Base-by-base conservation (phyloP, 2,888 invertebrate species). In the Falcaria lacertinaria region DNA sequence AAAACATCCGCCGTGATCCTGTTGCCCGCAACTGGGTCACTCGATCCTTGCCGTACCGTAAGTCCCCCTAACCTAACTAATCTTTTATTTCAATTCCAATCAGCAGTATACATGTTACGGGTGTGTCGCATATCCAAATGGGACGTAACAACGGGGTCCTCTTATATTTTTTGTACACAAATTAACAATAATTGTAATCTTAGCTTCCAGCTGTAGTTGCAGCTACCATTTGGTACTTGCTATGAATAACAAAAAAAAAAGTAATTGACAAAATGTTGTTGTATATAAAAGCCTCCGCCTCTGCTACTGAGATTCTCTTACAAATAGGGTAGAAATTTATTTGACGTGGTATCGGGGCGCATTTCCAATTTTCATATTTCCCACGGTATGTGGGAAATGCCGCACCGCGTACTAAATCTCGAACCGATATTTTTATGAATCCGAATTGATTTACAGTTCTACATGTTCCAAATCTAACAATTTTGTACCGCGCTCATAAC, bases 321-420 rank as follows among this genome's bases (percentile, higher is more conserved):
- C 79, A 81, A 84, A 83, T 81, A 78, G 74, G 76, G 70, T 57
- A 57, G 69, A 74, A 78, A 84, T 84, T 81, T 84, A 85, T 84
- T 74, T 71, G 72, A 61, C 70, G 65, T 65, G 65, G 67, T 72
- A 74, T 71, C 72, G 70, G 56, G 65, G 58, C 60, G 63, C 67
- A 66, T 81, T 83, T 81, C 85, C 87, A 86, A 86, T 87, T 86
- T 86, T 84, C 86, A 82, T 86, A 87, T 86, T 85, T 86, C 78
- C 73, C 75, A 69, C 74, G 72, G 61, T 64, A 72, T 69, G 70
- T n/a, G 67, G 59, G 61, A 19, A 19, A 19, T 19, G 19, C 62
- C 57, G 46, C 63, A 58, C 54, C 57, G 45, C 57, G 57, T 71
- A 73, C 71, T 81, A 82, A 81, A 84, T 83, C 80, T 76, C 62